These are phyloP conservation scores for Acropternis orthonyx DNA, from an alignment of 2,797 vertebrate genomes.

Conservation along the genomic window DNA sequence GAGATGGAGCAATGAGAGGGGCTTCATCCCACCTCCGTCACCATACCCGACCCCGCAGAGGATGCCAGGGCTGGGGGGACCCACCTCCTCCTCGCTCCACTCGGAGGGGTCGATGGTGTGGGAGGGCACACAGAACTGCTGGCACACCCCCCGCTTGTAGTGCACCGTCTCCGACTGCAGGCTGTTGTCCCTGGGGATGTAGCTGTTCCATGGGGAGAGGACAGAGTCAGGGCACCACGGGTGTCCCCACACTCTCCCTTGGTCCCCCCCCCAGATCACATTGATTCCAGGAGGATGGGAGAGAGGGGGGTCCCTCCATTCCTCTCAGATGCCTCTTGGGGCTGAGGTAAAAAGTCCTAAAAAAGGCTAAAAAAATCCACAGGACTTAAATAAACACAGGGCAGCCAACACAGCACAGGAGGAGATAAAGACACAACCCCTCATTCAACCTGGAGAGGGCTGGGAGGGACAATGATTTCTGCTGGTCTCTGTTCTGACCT, in stretches of 20 bases:
- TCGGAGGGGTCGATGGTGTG: constrained; percentile 94
- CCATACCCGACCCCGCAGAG: accelerated
- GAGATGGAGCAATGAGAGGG: neutral
- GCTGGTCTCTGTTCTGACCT: neutral
- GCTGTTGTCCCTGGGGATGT: constrained; percentile 90
- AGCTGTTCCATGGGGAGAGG: constrained; percentile 73
- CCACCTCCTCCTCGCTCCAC: constrained; percentile 94
- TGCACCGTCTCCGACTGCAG: constrained; percentile 95
- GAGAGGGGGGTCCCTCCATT: neutral
- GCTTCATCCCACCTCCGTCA: neutral
- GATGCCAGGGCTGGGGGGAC: neutral
- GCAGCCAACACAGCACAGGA: neutral
- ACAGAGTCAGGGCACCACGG: neutral
- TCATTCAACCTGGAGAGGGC: neutral
- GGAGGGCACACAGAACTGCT: constrained; percentile 96
- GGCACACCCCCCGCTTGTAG: constrained; percentile 93
- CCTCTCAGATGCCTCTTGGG: neutral
- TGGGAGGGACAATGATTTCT: neutral
- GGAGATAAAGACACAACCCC: neutral
- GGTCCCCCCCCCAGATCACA: neutral
- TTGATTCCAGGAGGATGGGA: neutral
- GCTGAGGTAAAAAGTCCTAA: neutral
- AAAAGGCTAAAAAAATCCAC: neutral
- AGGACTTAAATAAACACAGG: neutral
- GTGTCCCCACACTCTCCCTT: neutral